These are phyloP conservation scores for Cuniculus paca DNA, from an alignment of 2,797 vertebrate genomes.

Conservation along the genomic window DNA sequence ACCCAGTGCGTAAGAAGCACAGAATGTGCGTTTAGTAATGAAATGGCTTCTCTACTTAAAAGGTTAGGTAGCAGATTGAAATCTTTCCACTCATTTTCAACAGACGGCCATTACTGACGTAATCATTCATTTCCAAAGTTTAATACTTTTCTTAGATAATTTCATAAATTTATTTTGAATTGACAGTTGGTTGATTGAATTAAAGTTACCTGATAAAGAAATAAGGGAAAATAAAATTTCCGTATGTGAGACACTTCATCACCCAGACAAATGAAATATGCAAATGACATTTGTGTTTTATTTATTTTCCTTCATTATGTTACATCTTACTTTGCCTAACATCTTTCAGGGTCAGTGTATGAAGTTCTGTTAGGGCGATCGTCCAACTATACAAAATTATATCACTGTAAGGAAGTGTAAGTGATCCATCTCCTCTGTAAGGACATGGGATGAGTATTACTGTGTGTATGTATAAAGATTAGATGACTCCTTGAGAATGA, in stretches of 20 bases:
- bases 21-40: not conserved
- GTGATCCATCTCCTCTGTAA: not conserved
- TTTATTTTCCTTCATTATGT: not conserved
- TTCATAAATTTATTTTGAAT: not conserved
- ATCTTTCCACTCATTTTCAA: not conserved
- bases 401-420: slow-evolving; percentile 8
- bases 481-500: slow-evolving; percentile 30
- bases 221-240: not conserved
- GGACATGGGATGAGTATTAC: not conserved
- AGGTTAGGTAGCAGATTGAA: not conserved
- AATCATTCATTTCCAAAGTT: not conserved
- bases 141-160: not conserved
- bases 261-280: not conserved
- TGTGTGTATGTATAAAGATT: not conserved
- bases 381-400: not conserved
- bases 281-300: not conserved
- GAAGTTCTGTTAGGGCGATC: slow-evolving; percentile 17
- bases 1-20: not conserved
- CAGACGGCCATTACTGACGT: not conserved
- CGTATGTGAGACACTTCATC: not conserved
- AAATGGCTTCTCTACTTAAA: not conserved
- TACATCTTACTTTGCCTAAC: not conserved
- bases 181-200: not conserved
- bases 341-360: not conserved
- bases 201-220: not conserved